Base-by-base conservation (phyloP, 2,888 invertebrate species). In the Drosophila eohydei region DNA sequence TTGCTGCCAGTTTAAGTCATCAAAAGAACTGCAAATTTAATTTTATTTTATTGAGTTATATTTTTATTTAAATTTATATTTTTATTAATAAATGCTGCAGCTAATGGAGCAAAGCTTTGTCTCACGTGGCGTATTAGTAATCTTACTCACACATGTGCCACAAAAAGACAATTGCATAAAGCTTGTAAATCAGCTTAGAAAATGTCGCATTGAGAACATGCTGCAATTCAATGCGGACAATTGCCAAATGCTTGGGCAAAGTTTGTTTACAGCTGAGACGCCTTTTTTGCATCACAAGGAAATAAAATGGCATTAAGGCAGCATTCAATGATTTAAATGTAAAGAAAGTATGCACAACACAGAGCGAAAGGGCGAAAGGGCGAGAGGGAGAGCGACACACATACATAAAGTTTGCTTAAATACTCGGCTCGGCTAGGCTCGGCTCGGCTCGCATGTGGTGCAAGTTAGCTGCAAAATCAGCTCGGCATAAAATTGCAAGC, bases 381-480 rank as follows among this genome's bases (percentile, higher is more conserved):
- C 1, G 32, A 16, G 34, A 26, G 36, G 5, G 51, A 51, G 34
- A 38, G 36, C 14, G 36, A 61, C 12, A 43, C 0, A 46, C 11
- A 7, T 12, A 26, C 34, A 67, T 7, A 74, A 71, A 64, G 63
- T 75, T 74, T 58, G 71, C 67, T 71, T 78, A 79, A 78, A 78
- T 78, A 78, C 77, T 78, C 56, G 69, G 50, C 54, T 74, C 59
- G 65, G 74, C 69, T 77, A 73, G 69, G 54, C 54, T 74, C 59
- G 65, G 21, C 21, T 21, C 21, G 69, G 54, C 54, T 74, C 59
- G 65, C 79, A 73, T 77, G 78, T 69, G 76, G 54, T 54, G 57
- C 78, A 76, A 75, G 62, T 77, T 77, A 72, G 74, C 78, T 78
- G 61, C 62, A 71, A 79, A 78, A 78, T 79, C 80, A 79, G 77